These are phyloP conservation scores for Meloidogyne floridensis DNA, from an alignment of 1,140 invertebrate species.

Conservation along the genomic window DNA sequence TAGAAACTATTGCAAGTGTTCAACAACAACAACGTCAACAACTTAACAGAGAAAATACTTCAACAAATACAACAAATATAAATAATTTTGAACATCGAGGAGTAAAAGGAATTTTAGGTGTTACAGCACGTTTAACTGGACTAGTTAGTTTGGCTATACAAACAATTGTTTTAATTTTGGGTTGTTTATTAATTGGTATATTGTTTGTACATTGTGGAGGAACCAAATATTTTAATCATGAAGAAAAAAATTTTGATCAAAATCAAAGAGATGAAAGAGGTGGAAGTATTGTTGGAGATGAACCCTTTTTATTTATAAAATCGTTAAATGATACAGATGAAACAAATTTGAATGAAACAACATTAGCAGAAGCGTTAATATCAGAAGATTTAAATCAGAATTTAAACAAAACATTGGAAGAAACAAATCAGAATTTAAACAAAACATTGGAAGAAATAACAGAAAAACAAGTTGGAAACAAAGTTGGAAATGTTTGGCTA, in stretches of 20 bases:
- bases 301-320: slow-evolving; percentile 21
- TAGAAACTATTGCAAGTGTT: slow-evolving; percentile 1
- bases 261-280: background rate
- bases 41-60: slow-evolving; percentile 19
- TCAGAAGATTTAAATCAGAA: background rate
- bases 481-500: background rate
- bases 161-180: slow-evolving; percentile 44
- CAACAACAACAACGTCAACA: slow-evolving; percentile 13
- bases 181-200: slow-evolving; percentile 41
- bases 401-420: background rate
- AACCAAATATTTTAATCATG: slow-evolving; percentile 46
- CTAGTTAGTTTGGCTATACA: slow-evolving; percentile 54
- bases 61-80: slow-evolving; percentile 7
- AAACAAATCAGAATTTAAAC: background rate
- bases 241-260: background rate
- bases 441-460: background rate
- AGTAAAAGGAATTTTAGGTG: slow-evolving; percentile 44
- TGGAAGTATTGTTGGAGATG: background rate
- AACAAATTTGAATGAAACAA: background rate
- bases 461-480: too few species aligned
- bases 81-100: slow-evolving; percentile 30
- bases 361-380: background rate
- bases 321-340: slow-evolving; percentile 14
- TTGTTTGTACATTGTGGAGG: slow-evolving; percentile 62
- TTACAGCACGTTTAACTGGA: slow-evolving; percentile 56